Percentiles rank a stretch among this genome's conserved stretches.
Conservation (phyloP, 2,113 vertebrate species). For the Prionailurus bengalensis region DNA sequence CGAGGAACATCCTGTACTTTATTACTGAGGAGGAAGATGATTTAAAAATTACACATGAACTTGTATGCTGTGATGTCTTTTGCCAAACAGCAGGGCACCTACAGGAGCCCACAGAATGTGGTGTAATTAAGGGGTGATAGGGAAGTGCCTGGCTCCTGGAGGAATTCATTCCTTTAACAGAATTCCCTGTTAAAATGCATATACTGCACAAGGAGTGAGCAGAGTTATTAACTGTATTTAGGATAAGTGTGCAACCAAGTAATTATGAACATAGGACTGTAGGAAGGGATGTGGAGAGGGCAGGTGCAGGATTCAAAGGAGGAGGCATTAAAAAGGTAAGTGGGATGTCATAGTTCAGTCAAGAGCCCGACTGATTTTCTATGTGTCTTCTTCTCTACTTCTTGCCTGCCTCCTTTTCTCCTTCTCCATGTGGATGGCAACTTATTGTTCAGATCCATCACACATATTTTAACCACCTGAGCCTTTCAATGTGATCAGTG, state of each 20-base stretch:
- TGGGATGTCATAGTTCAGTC: not conserved
- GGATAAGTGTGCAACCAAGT: not conserved
- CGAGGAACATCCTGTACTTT: constrained; percentile 60
- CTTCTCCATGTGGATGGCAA: not conserved
- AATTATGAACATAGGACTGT: not conserved
- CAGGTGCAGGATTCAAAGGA: not conserved
- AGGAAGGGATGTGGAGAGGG: not conserved
- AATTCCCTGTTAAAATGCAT: not conserved
- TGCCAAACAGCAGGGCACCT: not conserved
- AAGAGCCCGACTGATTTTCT: not conserved
- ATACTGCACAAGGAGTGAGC: not conserved
- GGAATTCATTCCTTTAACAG: not conserved
- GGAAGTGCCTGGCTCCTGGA: not conserved
- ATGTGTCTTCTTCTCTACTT: not conserved
- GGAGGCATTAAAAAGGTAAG: not conserved
- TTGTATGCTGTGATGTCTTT: not conserved
- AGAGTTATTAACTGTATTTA: not conserved
- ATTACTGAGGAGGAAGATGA: not conserved
- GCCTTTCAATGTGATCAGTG: not conserved
- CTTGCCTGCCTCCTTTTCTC: not conserved
- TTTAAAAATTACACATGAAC: constrained; percentile 46
- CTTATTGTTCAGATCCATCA: not conserved
- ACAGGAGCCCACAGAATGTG: not conserved
- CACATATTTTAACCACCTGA: not conserved
- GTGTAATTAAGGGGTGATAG: not conserved